Evolutionary conservation across 2,113 vertebrate species (phyloP), one percentile per base, ranked within the genome.

Genomic region (Acrocephalus arundinaceus): DNA sequence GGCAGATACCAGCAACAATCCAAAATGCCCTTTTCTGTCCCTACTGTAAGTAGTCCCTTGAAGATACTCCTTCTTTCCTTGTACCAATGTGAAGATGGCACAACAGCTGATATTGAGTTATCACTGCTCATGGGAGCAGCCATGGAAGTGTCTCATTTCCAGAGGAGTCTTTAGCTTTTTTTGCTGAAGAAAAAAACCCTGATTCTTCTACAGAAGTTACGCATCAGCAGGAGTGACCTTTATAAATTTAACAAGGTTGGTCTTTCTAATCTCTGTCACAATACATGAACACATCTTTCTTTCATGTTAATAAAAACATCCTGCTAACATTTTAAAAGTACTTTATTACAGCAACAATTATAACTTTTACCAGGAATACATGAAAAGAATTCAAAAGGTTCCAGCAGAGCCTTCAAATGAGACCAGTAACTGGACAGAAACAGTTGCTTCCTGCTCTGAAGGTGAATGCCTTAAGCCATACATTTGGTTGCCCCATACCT

Each of bases 401-500:
- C 17, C 61, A 86, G n/a, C 92, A 91, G 20, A 81, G 30, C 13
- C 30, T 93, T 94, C 37, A 78, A 91, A 86, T 39, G 35, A 90
- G 33, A 74, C 45, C 54, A 85, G 48, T 55, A 90, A 41, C 13
- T n/a, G 62, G 66, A 68, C n/a, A 86, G 62, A 85, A 93, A 89
- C 20, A 66, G 61, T 72, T 87, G 55, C 51, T 94, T 85, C 63
- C 77, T 59, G 51, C 39, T 67, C 61, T 81, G 46, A 90, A 59
- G 89, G 87, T 91, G 71, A 85, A 76, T 35, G 52, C 84, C 89
- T 94, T 83, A 63, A 87, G 90, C 68, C 70, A 93, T 35, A 87
- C 14, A 58, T 94, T 92, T 95, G 83, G 94, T 94, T 95, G 91
- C 92, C 83, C 90, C 80, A 76, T 91, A 97, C 91, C 91, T 94